These are phyloP conservation scores for Dolichotis patagonum DNA, from an alignment of 2,113 vertebrate species.

Conservation along the genomic window DNA sequence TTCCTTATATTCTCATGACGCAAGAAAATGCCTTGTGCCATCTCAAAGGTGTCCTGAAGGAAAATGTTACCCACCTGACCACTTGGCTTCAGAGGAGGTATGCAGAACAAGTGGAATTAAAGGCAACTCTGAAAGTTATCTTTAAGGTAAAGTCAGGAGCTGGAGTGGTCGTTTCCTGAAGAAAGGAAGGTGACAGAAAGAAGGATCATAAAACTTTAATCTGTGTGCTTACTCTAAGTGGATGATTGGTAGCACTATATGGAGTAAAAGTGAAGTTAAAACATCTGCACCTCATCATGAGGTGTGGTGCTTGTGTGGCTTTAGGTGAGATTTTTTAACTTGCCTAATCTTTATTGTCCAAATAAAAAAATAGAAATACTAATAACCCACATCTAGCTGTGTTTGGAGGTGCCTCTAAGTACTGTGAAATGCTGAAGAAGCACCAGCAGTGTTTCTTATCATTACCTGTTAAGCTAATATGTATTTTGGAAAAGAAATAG, in stretches of 20 bases:
- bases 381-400: background rate
- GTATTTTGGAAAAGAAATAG: background rate
- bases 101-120: background rate
- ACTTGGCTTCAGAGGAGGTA: background rate
- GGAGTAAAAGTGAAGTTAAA: background rate
- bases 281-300: background rate
- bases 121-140: background rate
- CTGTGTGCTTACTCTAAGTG: background rate
- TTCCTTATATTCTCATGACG: background rate
- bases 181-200: background rate
- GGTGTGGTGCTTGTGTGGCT: background rate
- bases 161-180: background rate
- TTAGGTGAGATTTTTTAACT: background rate
- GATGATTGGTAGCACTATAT: background rate
- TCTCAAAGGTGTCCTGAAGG: background rate
- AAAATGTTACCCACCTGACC: background rate
- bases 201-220: background rate
- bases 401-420: background rate
- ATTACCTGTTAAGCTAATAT: background rate
- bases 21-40: background rate
- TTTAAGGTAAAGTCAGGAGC: background rate
- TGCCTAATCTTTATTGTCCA: background rate
- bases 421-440: background rate
- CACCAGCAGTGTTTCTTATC: background rate
- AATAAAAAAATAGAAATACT: slow-evolving; percentile 6